A percentile compares a stretch with the other conserved stretches of the same genome.
phyloP scores from a whole-genome alignment of 1,140 invertebrate species.

The Rhopalosiphum padi region DNA sequence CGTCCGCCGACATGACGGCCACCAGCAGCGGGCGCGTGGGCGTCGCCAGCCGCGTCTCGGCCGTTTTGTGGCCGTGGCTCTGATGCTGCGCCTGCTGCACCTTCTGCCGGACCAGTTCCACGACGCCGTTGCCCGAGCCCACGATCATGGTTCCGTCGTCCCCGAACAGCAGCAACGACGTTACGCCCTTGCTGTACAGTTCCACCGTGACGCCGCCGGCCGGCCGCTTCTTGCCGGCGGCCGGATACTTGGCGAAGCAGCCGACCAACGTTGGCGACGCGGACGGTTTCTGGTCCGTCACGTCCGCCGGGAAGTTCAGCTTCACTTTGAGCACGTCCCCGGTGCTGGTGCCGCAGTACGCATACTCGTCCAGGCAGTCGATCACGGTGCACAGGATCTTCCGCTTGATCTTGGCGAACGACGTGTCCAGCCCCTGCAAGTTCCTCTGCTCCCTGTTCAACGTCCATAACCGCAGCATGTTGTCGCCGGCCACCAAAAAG shows the following conservation, averaged over 20 bases:
- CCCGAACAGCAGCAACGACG: neutral
- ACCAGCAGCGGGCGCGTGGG: conserved; percentile 63
- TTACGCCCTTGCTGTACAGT: conserved; percentile 63
- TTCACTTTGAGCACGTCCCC: conserved; percentile 72
- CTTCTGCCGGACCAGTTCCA: conserved; percentile 73
- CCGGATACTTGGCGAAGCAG: conserved; percentile 71
- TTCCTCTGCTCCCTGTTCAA: conserved; percentile 75
- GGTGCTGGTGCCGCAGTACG: conserved; percentile 85
- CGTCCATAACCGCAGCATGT: conserved; percentile 77
- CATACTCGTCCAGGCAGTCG: conserved; percentile 72
- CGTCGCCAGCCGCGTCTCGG: conserved; percentile 57
- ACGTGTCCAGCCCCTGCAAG: conserved; percentile 74
- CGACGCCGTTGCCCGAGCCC: conserved; percentile 79
- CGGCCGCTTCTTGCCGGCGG: conserved; percentile 58
- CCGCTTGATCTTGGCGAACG: conserved; percentile 73
- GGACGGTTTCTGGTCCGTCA: conserved; percentile 65
- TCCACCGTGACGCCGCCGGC: conserved; percentile 63
- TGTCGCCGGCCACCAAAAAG: conserved; percentile 77
- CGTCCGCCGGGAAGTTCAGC: conserved; percentile 73
- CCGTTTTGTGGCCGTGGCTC: neutral
- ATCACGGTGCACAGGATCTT: conserved; percentile 70
- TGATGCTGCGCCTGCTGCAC: neutral
- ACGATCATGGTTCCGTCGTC: conserved; percentile 31
- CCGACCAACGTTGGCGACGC: conserved; percentile 72
- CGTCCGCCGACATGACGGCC: neutral